Evolutionary conservation across 1,140 invertebrate genomes (phyloP).

Genomic region (Caenorhabditis briggsae): DNA sequence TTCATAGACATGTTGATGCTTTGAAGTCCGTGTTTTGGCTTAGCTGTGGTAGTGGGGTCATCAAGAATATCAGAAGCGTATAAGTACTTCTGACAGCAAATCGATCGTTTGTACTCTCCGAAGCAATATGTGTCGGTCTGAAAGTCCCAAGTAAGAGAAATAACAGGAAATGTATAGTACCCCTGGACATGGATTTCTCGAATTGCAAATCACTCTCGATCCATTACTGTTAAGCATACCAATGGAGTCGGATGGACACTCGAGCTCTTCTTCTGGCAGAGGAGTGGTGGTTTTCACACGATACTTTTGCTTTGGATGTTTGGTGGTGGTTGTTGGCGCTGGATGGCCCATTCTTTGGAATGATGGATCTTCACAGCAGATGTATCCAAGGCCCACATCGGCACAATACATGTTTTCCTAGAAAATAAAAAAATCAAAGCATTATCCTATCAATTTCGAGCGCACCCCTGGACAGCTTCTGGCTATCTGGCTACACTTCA

Average conservation of each 20-base stretch:
- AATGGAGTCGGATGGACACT: conserved; percentile 61
- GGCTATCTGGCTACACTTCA: conserved; percentile 61
- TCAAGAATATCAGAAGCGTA: conserved; percentile 57
- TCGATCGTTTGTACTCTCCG: conserved; percentile 52
- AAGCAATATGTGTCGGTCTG: conserved; percentile 46
- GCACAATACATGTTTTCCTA: conserved; percentile 65
- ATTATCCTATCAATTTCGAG: not conserved
- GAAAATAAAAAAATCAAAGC: not conserved
- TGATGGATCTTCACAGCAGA: conserved; percentile 61
- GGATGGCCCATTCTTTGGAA: conserved; percentile 52
- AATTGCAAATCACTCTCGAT: conserved; percentile 42
- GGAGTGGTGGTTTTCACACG: conserved; percentile 6
- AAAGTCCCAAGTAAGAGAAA: too few relatives aligned
- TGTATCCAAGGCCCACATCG: conserved; percentile 61
- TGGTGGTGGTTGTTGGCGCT: conserved; percentile 1
- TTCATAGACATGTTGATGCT: conserved; percentile 17
- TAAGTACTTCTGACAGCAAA: conserved; percentile 53
- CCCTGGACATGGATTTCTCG: conserved; percentile 56
- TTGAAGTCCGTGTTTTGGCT: conserved; percentile 21
- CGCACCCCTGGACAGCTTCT: conserved; percentile 51
- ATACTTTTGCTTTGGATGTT: not conserved
- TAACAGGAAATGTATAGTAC: not conserved
- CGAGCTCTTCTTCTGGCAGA: conserved; percentile 24
- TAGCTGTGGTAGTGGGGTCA: conserved; percentile 1
- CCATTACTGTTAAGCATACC: conserved; percentile 61